A percentile compares a stretch with the other conserved stretches of the same genome.
Conservation (phyloP, 2,797 vertebrate genomes). For the Fringilla coelebs region DNA sequence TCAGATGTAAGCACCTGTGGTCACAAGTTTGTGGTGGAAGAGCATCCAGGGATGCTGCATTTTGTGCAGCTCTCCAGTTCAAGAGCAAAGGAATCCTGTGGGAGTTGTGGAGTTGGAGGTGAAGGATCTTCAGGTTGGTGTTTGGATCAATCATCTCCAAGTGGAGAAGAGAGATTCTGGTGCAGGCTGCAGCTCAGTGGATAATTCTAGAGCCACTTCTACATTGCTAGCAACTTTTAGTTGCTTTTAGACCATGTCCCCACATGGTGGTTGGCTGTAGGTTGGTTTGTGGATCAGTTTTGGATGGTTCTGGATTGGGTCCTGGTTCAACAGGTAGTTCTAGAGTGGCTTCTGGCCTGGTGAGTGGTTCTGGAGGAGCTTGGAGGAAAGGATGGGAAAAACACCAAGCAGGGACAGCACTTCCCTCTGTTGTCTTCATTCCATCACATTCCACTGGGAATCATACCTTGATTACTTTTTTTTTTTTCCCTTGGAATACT, state of each 20-base stretch:
- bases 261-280: rapidly evolving
- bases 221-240: background rate
- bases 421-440: background rate
- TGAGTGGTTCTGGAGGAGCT: background rate
- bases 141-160: background rate
- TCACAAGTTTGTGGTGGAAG: background rate
- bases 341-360: background rate
- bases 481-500: background rate
- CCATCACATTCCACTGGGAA: background rate
- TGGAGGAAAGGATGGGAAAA: background rate
- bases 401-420: background rate
- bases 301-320: background rate
- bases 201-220: background rate
- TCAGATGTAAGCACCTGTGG: background rate
- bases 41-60: background rate
- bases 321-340: background rate
- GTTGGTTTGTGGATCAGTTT: background rate
- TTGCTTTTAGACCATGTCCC: background rate
- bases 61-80: background rate
- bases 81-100: background rate
- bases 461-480: background rate
- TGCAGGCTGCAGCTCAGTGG: rapidly evolving
- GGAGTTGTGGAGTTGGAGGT: background rate
- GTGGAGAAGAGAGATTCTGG: background rate
- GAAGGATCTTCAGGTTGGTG: background rate